These are phyloP conservation scores for Pseudorectes ferrugineus DNA, from an alignment of 2,113 vertebrate species.

Conservation along the genomic window DNA sequence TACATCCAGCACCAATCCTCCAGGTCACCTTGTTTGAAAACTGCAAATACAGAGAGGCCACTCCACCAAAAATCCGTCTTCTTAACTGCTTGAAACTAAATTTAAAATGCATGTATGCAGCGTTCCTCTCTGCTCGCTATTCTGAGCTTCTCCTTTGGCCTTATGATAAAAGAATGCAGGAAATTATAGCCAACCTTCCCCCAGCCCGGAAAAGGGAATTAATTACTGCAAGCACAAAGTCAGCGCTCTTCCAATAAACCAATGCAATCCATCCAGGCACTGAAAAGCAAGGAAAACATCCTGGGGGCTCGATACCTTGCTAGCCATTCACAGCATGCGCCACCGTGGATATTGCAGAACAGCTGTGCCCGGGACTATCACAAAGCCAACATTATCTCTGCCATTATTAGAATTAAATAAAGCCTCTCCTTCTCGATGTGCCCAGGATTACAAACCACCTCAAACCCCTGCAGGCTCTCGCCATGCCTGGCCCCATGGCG, in stretches of 20 bases:
- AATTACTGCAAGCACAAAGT: slow-evolving; percentile 57
- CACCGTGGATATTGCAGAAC: not conserved
- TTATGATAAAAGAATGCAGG: slow-evolving; percentile 52
- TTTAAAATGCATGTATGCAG: slow-evolving; percentile 3
- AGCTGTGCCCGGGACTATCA: not conserved
- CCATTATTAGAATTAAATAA: not conserved
- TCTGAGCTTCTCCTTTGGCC: slow-evolving; percentile 60
- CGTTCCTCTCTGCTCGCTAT: slow-evolving; percentile 28
- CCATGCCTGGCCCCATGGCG: not conserved
- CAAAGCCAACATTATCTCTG: not conserved
- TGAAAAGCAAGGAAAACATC: slow-evolving; percentile 30
- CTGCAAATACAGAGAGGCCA: not conserved
- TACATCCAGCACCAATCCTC: not conserved
- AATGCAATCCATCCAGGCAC: not conserved
- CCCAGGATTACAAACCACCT: not conserved
- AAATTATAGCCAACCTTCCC: slow-evolving; percentile 58
- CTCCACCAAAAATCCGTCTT: not conserved
- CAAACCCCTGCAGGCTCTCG: not conserved
- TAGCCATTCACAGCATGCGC: not conserved
- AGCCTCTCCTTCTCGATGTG: not conserved
- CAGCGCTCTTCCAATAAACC: slow-evolving; percentile 57
- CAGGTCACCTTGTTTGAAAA: not conserved
- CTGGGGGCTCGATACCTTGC: not conserved
- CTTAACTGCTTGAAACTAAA: not conserved
- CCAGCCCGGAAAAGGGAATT: slow-evolving; percentile 59